A percentile compares a stretch with the other conserved stretches of the same genome.
Evolutionary conservation across 2,888 invertebrate genomes (phyloP).

Genomic region (Eudemis profundana): DNA sequence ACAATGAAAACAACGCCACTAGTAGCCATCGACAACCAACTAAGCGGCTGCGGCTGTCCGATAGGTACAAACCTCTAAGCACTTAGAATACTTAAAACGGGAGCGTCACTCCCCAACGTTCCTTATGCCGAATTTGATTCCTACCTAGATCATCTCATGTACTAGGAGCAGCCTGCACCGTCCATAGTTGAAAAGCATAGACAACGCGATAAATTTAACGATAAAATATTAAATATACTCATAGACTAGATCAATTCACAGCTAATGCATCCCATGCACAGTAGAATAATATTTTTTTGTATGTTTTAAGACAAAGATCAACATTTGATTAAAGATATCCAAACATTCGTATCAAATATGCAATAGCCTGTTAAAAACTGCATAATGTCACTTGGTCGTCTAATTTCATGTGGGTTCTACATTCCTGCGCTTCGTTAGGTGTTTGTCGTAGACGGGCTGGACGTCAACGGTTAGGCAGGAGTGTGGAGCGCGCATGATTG

Average conservation of each 20-base stretch:
- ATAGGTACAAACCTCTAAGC: conserved; percentile 27
- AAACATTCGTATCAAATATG: conserved; percentile 44
- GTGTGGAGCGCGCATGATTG: conserved; percentile 5
- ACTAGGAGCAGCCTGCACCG: conserved; percentile 11
- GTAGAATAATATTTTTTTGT: conserved; percentile 42
- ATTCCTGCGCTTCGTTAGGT: background rate
- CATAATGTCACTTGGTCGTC: conserved; percentile 23
- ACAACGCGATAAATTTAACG: conserved; percentile 43
- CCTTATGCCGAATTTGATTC: conserved; percentile 33
- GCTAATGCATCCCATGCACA: conserved; percentile 52
- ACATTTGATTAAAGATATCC: conserved; percentile 45
- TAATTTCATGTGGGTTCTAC: background rate
- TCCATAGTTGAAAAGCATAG: conserved; percentile 38
- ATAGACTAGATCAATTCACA: conserved; percentile 56
- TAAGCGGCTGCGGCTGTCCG: conserved; percentile 18
- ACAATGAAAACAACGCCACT: conserved; percentile 22
- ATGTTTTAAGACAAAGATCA: conserved; percentile 46
- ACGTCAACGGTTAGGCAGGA: conserved; percentile 8
- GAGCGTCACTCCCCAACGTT: conserved; percentile 1
- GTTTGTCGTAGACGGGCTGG: conserved; percentile 18
- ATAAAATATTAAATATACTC: conserved; percentile 43
- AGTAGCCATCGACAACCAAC: conserved; percentile 36
- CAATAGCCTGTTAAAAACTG: conserved; percentile 38
- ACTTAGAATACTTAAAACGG: conserved; percentile 34
- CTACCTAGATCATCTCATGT: conserved; percentile 28